Base-by-base conservation (phyloP, 2,113 vertebrate species). In the Phrynosoma platyrhinos region DNA sequence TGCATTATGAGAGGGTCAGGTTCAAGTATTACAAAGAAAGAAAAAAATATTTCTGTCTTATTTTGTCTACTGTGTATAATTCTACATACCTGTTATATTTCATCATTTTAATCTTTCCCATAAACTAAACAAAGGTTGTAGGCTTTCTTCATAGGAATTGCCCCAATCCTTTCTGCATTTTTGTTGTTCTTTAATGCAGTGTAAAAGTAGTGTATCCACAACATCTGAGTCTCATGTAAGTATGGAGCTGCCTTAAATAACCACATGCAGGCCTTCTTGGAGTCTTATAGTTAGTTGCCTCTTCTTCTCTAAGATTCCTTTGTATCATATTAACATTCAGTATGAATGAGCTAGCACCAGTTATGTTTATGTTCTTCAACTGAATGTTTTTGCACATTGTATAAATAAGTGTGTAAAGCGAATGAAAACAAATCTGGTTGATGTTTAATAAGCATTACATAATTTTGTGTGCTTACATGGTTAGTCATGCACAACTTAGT, bases 371-470 rank as follows among this genome's bases (percentile, higher is more conserved):
- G n/a, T 55, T 53, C 55, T n/a, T 69, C 62, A 74, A 53, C 40
- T 47, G 10, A 40, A 72, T 62, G 27, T n/a, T 87, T 87, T 75
- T 92, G 88, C 93, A 85, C 79, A 94, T 87, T 93, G 91, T 92
- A 87, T 80, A 85, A 93, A 92, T 91, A 93, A 94, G 93, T 87
- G 8, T 68, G 66, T 68, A 68, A 92, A 88, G 92, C 27, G 85
- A 94, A 93, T 91, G 81, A 93, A 95, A 87, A 89, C 91, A 81
- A 9, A 32, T 83, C 47, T 89, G 71, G 58, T 82, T 92, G 87
- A 86, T 94, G 85, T 68, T 0, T 93, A 88, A 94, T 92, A 91
- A 87, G 88, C 80, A 90, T 75, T 66, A 85, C 88, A 84, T 88
- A 89, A 32, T 88, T 88, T 84, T 90, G 94, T 88, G 83, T 86